Evolutionary conservation across 2,888 invertebrate genomes (phyloP).

Genomic region (Pardosa pseudoannulata): DNA sequence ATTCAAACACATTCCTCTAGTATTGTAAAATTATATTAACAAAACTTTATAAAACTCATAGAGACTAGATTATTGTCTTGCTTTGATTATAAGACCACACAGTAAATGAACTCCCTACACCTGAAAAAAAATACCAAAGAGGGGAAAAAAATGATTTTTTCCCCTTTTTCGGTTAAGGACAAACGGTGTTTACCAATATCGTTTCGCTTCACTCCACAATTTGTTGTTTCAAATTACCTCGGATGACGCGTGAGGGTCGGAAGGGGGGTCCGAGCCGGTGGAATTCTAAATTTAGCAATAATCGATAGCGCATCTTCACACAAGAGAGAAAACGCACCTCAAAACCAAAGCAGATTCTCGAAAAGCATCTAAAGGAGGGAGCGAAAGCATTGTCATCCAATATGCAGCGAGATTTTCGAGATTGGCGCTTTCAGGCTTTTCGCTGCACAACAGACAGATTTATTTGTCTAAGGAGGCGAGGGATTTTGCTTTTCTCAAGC

Average conservation of each 20-base stretch:
- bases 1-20: too few relatives aligned
- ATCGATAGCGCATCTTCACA: conserved; percentile 57
- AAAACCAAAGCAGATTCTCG: conserved; percentile 31
- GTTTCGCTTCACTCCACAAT: not conserved
- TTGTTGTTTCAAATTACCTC: not conserved
- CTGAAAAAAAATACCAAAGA: too few relatives aligned
- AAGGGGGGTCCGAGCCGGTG: not conserved
- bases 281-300: conserved; percentile 60
- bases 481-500: too few relatives aligned
- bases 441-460: too few relatives aligned
- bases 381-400: not conserved
- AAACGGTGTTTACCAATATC: not conserved
- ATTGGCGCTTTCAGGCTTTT: too few relatives aligned
- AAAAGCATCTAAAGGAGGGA: not conserved
- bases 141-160: too few relatives aligned
- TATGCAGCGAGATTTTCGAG: not conserved
- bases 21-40: too few relatives aligned
- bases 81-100: too few relatives aligned
- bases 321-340: conserved; percentile 26
- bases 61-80: too few relatives aligned
- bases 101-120: too few relatives aligned
- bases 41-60: too few relatives aligned
- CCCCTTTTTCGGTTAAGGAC: not conserved
- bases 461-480: too few relatives aligned
- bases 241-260: not conserved